Percentiles rank a stretch among this genome's conserved stretches.
Evolutionary conservation across 2,113 vertebrate genomes (phyloP).

Genomic region (Stigmatopora nigra): DNA sequence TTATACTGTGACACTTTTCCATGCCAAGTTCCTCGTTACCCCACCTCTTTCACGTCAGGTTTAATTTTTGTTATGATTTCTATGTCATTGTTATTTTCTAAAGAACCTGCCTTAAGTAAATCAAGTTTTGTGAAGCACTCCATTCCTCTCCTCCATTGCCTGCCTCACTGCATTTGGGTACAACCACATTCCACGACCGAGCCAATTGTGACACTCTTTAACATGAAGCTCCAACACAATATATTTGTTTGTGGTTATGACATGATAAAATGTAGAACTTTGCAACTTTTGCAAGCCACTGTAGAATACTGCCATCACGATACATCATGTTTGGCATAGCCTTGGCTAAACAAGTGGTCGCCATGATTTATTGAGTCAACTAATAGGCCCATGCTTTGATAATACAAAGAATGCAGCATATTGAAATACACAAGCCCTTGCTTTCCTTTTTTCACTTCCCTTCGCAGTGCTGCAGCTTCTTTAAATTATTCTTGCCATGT

Average conservation of each 20-base stretch:
- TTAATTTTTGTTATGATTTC: too few species aligned
- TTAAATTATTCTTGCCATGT: constrained; percentile 17
- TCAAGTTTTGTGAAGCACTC: too few species aligned
- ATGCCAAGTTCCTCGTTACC: too few species aligned
- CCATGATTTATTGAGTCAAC: constrained; percentile 28
- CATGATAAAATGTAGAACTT: not conserved
- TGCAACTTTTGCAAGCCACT: not conserved
- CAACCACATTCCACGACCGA: too few species aligned
- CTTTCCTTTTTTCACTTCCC: constrained; percentile 23
- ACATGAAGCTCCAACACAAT: too few species aligned
- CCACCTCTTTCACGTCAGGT: too few species aligned
- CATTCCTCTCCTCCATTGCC: too few species aligned
- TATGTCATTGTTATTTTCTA: too few species aligned
- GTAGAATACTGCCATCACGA: not conserved
- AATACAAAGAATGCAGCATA: constrained; percentile 18
- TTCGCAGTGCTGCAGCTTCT: constrained; percentile 1
- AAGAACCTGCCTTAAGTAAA: too few species aligned
- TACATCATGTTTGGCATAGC: constrained; percentile 8
- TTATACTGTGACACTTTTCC: too few species aligned
- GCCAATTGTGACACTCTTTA: too few species aligned
- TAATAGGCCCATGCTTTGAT: constrained; percentile 19
- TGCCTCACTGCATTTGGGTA: too few species aligned
- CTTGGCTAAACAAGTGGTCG: not conserved
- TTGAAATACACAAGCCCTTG: constrained; percentile 26
- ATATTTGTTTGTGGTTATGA: not conserved